Conservation (phyloP, 1,140 invertebrate species). For the Drosophila ironensis region DNA sequence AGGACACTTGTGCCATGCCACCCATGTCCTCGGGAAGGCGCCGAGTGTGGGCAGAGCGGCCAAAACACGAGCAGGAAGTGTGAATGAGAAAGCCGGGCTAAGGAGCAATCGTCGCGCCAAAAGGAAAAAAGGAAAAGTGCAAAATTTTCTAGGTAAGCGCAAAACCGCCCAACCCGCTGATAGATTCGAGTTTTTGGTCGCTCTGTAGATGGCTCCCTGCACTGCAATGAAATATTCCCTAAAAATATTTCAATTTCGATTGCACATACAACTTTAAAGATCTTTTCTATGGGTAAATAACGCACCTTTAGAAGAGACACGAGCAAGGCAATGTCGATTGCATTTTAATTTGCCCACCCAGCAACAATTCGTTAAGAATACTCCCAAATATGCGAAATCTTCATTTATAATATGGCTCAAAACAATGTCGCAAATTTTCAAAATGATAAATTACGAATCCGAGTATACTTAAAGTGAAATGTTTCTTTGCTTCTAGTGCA, state of each 20-base stretch:
- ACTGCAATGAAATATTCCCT: conserved; percentile 1
- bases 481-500: conserved; percentile 6
- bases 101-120: conserved; percentile 8
- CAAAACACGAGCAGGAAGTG: conserved; percentile 61
- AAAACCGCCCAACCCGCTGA: conserved; percentile 48
- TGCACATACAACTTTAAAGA: too few relatives aligned
- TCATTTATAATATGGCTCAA: not conserved
- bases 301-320: too few relatives aligned
- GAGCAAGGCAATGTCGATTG: too few relatives aligned
- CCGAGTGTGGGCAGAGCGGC: conserved; percentile 21
- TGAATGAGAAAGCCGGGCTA: conserved; percentile 40
- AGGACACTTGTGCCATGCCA: conserved; percentile 68
- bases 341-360: too few relatives aligned
- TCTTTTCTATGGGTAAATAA: too few relatives aligned
- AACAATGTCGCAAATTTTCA: not conserved
- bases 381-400: not conserved
- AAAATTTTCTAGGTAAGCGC: conserved; percentile 54
- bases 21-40: conserved; percentile 22
- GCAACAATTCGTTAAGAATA: not conserved
- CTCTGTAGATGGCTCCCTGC: conserved; percentile 10
- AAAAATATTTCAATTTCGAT: not conserved
- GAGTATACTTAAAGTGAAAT: not conserved
- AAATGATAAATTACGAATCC: not conserved
- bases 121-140: conserved; percentile 32
- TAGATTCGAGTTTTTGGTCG: conserved; percentile 66